Evolutionary conservation across 2,888 invertebrate species (phyloP).

Genomic region (Euzophera pinguis): DNA sequence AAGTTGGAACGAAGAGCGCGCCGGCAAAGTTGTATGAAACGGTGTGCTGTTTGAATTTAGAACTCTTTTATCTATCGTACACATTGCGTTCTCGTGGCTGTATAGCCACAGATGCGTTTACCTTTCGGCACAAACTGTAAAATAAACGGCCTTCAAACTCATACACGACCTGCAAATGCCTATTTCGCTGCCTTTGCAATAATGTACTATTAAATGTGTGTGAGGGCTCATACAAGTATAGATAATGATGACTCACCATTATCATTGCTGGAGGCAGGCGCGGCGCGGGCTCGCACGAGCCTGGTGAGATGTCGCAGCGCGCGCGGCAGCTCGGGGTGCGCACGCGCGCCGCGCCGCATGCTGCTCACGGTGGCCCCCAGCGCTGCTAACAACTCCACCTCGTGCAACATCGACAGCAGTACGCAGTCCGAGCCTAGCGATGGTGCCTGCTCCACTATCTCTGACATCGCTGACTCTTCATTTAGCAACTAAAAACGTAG

Average conservation of each 20-base stretch:
- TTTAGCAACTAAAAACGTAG: conserved; percentile 66
- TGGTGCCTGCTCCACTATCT: conserved; percentile 85
- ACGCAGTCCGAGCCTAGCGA: conserved; percentile 85
- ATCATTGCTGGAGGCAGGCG: conserved; percentile 40
- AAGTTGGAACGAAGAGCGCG: too few relatives aligned
- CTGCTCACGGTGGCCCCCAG: conserved; percentile 83
- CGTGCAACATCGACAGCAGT: conserved; percentile 86
- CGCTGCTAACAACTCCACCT: conserved; percentile 86
- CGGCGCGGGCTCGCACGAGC: conserved; percentile 70
- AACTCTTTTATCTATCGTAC: too few relatives aligned
- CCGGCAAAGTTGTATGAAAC: too few relatives aligned
- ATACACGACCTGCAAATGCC: too few relatives aligned
- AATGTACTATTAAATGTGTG: too few relatives aligned
- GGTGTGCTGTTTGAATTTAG: too few relatives aligned
- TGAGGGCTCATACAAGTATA: too few relatives aligned
- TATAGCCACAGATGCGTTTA: too few relatives aligned
- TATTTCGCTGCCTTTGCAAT: too few relatives aligned
- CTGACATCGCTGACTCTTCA: conserved; percentile 78
- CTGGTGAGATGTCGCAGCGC: conserved; percentile 83
- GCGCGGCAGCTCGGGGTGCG: conserved; percentile 85
- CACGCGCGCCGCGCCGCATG: conserved; percentile 82
- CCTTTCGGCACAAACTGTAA: too few relatives aligned
- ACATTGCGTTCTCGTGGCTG: too few relatives aligned
- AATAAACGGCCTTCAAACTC: too few relatives aligned
- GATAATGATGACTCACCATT: conserved; percentile 35